Evolutionary conservation across 1,140 invertebrate genomes (phyloP), one percentile per base, ranked within the genome.

Genomic region (Arctopsyche grandis): DNA sequence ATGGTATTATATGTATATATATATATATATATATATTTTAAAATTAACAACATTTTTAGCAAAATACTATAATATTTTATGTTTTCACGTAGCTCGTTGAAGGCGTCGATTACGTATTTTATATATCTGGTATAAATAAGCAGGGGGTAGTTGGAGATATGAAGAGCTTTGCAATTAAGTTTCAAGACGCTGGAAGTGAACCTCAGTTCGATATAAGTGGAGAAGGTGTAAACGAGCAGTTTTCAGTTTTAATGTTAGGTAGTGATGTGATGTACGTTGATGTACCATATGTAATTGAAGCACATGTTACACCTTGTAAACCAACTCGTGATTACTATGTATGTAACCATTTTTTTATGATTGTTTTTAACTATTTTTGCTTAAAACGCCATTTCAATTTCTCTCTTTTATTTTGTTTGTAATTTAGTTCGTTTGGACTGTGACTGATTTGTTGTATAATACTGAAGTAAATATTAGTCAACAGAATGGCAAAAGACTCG

Each of bases 241-340:
- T 82, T 79, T 82, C 81, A 16, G 79, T 82, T 21, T 43, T 82
- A 14, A 80, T 82, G 81, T 76, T 82, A 12, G 81, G 81, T 19
- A 60, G 78, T 12, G 81, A 82, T 24, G 58, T 76, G 1, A 78
- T 63, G 19, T 82, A 82, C 63, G 81, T 78, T 14, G 81, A 82
- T 78, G n/a, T 78, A 4, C 46, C 46, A 24, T 82, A 82, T 24
- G 14, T 78, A 21, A 12, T 82, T 1, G 81, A 82, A 71, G 78
- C 81, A 12, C 75, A 82, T 0, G 77, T 80, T 5, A 80, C 76
- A 14, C 81, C 81, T n/a, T 82, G 81, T 24, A 78, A 82, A 48
- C 81, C 81, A 10, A 82, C 81, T 9, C 77, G 78, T 48, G 79
- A 82, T 63, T 82, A 82, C 78, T 82, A 78, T 73, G 81, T 82